Evolutionary conservation across 1,140 invertebrate species (phyloP), one percentile per base, ranked within the genome.

Genomic region (Myzus persicae): DNA sequence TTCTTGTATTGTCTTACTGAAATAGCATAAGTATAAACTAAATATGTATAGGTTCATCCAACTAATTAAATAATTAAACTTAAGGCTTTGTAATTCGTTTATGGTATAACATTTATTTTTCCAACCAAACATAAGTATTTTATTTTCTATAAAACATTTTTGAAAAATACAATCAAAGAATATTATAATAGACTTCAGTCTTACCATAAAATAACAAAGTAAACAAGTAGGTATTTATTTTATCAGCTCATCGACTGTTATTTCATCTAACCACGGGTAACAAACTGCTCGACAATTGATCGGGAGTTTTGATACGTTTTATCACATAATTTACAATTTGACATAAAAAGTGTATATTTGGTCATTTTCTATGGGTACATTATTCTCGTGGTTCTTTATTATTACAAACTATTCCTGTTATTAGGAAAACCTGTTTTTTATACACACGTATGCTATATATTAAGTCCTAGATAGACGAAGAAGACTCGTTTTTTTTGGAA

Each of bases 351-450:
- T 26, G 38, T 59, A 59, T 18, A 40, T 92, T 92, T 82, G n/a
- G 91, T 92, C 44, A 92, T 92, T 76, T 92, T 48, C 44, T 84
- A 84, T 40, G n/a, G 31, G 1, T 40, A 42, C 76, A 46, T 48
- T 92, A 92, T 48, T 92, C n/a, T 46, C 81, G 81, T 82, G n/a
- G 44, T 91, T 91, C 44, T 24, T 92, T 82, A 48, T 84, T 92
- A 38, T 92, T 92, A 92, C 76, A 38, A 92, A 38, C 91, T 82
- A 92, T 92, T 92, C 91, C 91, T 48, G 76, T 92, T 51, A 84
- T 48, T 46, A 81, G 54, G 44, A 40, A 92, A 92, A 92, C 91
- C 91, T 38, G 91, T 92, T 92, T 92, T 81, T 91, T 90, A 59
- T 59, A 67, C 59, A 22, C 14, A 81, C 59, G 38, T 38, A 51